These are phyloP conservation scores for Chrysolophus pictus DNA, from an alignment of 2,797 vertebrate species.

Conservation along the genomic window DNA sequence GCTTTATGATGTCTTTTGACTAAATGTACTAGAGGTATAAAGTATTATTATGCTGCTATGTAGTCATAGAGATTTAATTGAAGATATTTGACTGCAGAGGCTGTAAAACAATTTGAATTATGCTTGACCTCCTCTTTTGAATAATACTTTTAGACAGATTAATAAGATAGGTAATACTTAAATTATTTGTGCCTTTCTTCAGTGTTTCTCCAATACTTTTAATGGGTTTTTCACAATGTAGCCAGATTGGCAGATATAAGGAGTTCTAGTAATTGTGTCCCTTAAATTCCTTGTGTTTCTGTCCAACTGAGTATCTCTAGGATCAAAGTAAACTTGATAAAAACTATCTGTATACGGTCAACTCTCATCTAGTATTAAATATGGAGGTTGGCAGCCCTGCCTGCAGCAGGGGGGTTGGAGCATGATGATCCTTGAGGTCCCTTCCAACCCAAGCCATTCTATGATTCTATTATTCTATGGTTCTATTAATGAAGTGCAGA, in stretches of 20 bases:
- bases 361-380: background rate
- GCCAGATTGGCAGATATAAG: background rate
- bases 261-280: conserved; percentile 9
- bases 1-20: background rate
- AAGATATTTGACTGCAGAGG: background rate
- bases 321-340: conserved; percentile 11
- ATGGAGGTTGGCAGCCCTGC: too few relatives aligned
- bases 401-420: too few relatives aligned
- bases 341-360: background rate
- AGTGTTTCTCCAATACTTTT: conserved; percentile 18
- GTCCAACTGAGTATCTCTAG: background rate
- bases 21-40: background rate
- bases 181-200: background rate
- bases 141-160: conserved; percentile 12
- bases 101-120: conserved; percentile 38
- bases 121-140: conserved; percentile 7
- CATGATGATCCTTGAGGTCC: too few relatives aligned
- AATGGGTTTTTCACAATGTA: conserved; percentile 15
- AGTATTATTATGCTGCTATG: background rate
- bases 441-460: too few relatives aligned
- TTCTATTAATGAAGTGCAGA: background rate
- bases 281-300: background rate
- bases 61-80: conserved; percentile 26
- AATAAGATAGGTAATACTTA: background rate
- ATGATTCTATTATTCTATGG: too few relatives aligned